Conservation (phyloP, 2,888 invertebrate species). For the Dryocosmus kuriphilus region DNA sequence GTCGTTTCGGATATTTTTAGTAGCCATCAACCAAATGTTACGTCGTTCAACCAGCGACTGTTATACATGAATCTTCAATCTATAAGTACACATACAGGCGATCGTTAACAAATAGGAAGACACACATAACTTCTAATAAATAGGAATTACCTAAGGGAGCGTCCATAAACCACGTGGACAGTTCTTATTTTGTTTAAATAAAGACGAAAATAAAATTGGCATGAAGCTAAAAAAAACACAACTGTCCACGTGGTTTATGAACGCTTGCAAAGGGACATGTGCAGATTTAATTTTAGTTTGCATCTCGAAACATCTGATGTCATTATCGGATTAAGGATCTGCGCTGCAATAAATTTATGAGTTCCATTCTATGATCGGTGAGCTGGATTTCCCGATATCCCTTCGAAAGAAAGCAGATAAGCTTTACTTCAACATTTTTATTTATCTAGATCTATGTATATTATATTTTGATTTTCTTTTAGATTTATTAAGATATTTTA, state of each 20-base stretch:
- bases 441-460: neutral
- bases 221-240: no score
- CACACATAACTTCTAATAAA: constrained; percentile 9
- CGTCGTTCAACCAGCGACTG: neutral
- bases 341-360: neutral
- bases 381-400: neutral
- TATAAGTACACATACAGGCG: neutral
- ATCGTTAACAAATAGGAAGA: constrained; percentile 7
- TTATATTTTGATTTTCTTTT: neutral
- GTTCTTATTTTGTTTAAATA: no score
- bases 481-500: neutral
- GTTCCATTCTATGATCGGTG: neutral
- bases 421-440: neutral
- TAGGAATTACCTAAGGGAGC: constrained; percentile 23
- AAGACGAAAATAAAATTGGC: no score
- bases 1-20: constrained; percentile 67
- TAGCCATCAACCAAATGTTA: constrained; percentile 42
- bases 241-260: no score
- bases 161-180: no score
- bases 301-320: neutral
- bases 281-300: constrained; percentile 9
- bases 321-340: neutral
- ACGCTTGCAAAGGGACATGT: neutral
- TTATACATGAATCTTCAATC: neutral
- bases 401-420: neutral